Conservation (phyloP, 1,140 invertebrate genomes). For the Harlomillsia oculata region DNA sequence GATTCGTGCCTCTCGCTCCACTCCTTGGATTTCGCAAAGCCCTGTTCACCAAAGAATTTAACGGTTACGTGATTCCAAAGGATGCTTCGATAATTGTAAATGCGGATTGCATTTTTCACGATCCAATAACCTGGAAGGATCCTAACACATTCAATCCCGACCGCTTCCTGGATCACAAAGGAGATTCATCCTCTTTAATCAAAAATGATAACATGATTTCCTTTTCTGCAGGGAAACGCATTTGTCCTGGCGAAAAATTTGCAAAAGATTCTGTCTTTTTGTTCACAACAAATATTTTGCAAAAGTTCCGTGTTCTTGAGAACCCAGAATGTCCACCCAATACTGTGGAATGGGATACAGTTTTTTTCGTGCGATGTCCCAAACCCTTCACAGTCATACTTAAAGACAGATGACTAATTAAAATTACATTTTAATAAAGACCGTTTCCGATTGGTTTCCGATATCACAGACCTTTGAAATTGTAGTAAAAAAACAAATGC, state of each 20-base stretch:
- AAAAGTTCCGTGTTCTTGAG: constrained; percentile 9
- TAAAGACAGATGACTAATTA: no score
- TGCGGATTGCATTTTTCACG: constrained; percentile 41
- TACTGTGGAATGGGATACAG: neutral
- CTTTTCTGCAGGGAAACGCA: constrained; percentile 3
- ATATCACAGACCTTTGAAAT: no score
- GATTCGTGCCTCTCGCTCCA: constrained; percentile 12
- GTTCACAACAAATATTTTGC: constrained; percentile 11
- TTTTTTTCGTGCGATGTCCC: constrained; percentile 7
- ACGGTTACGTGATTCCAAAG: constrained; percentile 39
- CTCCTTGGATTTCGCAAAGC: constrained; percentile 2
- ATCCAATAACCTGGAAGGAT: constrained; percentile 41
- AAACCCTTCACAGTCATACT: constrained; percentile 8
- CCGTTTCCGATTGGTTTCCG: no score
- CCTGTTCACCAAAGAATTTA: constrained; percentile 31
- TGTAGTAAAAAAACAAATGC: no score
- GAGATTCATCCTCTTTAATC: neutral
- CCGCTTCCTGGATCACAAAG: constrained; percentile 39
- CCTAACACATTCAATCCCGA: constrained; percentile 43
- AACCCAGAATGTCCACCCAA: constrained; percentile 1
- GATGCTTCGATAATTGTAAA: constrained; percentile 41
- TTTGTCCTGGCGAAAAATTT: constrained; percentile 8
- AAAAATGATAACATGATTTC: constrained; percentile 3
- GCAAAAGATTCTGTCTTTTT: constrained; percentile 9
- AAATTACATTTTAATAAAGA: no score